Conservation (phyloP, 2,888 invertebrate species). For the Pecten maximus region DNA sequence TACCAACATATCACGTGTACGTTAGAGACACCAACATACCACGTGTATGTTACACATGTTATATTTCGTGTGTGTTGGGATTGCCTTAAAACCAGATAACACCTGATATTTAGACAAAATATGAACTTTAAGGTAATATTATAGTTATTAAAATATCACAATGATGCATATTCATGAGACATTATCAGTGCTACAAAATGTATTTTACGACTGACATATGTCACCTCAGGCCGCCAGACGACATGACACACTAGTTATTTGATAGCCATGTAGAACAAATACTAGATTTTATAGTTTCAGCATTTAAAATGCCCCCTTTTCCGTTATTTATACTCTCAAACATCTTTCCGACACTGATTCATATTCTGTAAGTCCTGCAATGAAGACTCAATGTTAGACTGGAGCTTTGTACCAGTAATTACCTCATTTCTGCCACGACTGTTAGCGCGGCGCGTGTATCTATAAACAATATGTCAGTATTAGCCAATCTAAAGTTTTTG, state of each 20-base stretch:
- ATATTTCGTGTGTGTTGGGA: background rate
- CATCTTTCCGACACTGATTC: background rate
- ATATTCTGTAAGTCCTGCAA: background rate
- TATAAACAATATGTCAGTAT: constrained; percentile 19
- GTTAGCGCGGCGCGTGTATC: background rate
- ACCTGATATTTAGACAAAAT: background rate
- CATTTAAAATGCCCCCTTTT: background rate
- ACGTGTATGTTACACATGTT: background rate
- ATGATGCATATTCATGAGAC: background rate
- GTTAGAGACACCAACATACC: too few relatives aligned
- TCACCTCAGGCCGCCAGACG: background rate
- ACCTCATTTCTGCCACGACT: background rate
- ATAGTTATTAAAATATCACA: background rate
- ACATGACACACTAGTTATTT: background rate
- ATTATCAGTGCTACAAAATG: background rate
- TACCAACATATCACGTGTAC: too few relatives aligned
- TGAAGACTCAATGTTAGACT: background rate
- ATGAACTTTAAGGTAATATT: background rate
- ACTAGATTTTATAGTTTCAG: background rate
- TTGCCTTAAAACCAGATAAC: background rate
- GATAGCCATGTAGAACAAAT: background rate
- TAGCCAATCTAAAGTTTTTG: background rate
- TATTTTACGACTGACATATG: background rate
- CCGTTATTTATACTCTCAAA: background rate
- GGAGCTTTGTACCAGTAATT: background rate